Percentiles rank a stretch among this genome's conserved stretches.
Conservation (phyloP, 37 sponge, comb jelly and placozoan genomes). For the Geodia barretti region DNA sequence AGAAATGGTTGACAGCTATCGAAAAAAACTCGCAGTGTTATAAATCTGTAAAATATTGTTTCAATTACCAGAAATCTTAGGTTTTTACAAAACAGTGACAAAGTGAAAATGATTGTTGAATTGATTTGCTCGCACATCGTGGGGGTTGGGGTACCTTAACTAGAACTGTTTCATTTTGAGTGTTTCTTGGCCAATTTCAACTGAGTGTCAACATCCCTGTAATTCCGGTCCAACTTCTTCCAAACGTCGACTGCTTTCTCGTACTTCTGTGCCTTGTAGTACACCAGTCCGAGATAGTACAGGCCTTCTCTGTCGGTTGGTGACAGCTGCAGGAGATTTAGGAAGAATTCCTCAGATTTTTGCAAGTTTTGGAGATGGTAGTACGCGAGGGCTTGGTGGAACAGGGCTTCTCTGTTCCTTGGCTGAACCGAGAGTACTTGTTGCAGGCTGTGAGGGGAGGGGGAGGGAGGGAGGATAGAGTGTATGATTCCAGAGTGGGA, state of each 20-base stretch:
- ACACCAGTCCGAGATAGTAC: background rate
- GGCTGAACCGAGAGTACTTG: background rate
- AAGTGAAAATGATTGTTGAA: too few relatives aligned
- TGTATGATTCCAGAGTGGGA: too few relatives aligned
- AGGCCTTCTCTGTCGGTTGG: background rate
- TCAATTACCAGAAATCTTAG: too few relatives aligned
- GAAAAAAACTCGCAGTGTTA: background rate
- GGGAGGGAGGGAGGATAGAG: background rate
- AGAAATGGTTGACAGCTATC: slow-evolving; percentile 15
- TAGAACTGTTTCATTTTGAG: background rate
- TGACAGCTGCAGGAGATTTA: background rate
- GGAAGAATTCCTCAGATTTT: background rate
- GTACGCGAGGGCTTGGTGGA: background rate
- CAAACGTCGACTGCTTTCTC: background rate
- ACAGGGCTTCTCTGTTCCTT: background rate
- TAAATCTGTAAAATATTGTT: too few relatives aligned
- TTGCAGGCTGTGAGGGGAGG: background rate
- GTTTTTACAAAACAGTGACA: too few relatives aligned
- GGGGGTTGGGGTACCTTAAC: too few relatives aligned
- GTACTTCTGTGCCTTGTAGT: background rate
- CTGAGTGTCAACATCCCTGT: background rate
- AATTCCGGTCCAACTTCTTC: background rate
- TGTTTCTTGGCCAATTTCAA: background rate
- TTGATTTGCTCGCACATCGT: too few relatives aligned
- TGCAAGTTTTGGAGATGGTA: background rate